phyloP scores from a whole-genome alignment of 1,140 invertebrate species.

The Drosophila fuyamai region DNA sequence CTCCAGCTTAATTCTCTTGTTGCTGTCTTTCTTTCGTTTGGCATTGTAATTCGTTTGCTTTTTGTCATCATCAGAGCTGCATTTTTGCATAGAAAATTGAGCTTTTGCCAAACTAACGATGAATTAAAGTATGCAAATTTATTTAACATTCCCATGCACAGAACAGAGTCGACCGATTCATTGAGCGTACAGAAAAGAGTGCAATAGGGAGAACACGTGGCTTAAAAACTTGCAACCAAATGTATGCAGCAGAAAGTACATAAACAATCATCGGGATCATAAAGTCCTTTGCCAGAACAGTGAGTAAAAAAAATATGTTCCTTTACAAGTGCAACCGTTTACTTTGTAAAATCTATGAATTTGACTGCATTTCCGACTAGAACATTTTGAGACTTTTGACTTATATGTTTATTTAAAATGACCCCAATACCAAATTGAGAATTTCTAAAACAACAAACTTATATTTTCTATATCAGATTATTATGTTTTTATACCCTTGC shows the following conservation, averaged over 20 bases:
- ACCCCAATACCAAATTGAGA: too few relatives aligned
- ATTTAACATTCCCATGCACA: constrained; percentile 67
- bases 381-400: too few relatives aligned
- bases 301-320: constrained; percentile 2
- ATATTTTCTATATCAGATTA: too few relatives aligned
- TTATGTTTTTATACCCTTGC: too few relatives aligned
- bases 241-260: constrained; percentile 49
- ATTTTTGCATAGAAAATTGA: constrained; percentile 78
- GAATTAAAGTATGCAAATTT: constrained; percentile 82
- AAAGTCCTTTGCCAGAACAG: constrained; percentile 12
- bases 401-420: too few relatives aligned
- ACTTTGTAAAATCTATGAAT: too few relatives aligned
- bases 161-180: constrained; percentile 14
- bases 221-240: constrained; percentile 15
- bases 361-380: too few relatives aligned
- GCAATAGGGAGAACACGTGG: constrained; percentile 5
- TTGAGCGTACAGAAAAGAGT: constrained; percentile 2
- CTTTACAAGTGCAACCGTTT: not conserved
- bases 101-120: constrained; percentile 80
- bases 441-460: too few relatives aligned
- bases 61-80: constrained; percentile 71
- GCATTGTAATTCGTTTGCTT: constrained; percentile 69
- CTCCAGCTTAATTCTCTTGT: constrained; percentile 21
- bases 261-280: constrained; percentile 62
- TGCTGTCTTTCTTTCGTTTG: constrained; percentile 26